Conservation (phyloP, 2,797 vertebrate species). For the Percopsis omiscomaycus region DNA sequence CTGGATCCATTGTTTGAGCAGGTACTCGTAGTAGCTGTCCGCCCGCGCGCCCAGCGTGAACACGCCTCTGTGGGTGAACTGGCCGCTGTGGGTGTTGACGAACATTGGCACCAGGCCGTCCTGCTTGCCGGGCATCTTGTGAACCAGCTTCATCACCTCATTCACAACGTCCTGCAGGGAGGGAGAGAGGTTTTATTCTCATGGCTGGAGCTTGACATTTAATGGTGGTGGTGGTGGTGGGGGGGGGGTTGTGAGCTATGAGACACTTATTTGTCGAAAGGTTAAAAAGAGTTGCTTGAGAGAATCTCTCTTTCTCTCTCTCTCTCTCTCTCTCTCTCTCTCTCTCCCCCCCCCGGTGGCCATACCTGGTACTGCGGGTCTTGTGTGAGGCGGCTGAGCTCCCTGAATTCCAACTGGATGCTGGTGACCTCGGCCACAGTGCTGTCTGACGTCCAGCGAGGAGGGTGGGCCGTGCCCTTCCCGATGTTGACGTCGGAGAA, state of each 20-base stretch:
- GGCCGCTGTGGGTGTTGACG: constrained; percentile 93
- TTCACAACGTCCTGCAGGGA: constrained; percentile 84
- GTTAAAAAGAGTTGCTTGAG: no score
- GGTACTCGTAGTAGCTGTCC: constrained; percentile 98
- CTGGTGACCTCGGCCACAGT: constrained; percentile 97
- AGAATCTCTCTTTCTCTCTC: no score
- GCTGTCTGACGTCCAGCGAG: constrained; percentile 96
- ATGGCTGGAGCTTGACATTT: no score
- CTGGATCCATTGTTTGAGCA: constrained; percentile 98
- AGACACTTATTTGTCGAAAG: no score
- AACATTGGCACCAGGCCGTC: constrained; percentile 98
- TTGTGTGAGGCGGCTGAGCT: constrained; percentile 90
- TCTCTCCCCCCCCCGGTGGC: background rate
- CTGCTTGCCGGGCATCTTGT: constrained; percentile 86
- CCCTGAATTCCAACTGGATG: constrained; percentile 95
- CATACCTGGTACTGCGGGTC: constrained; percentile 85
- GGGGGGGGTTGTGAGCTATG: no score
- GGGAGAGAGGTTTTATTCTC: background rate
- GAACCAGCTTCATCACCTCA: constrained; percentile 85
- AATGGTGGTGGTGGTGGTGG: no score
- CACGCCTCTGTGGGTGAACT: constrained; percentile 91
- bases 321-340: no score
- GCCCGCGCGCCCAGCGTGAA: constrained; percentile 92
- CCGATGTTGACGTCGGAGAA: constrained; percentile 97
- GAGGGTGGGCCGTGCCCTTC: constrained; percentile 90